phyloP scores from a whole-genome alignment of 1,140 invertebrate genomes.

The Bombus balteatus region DNA sequence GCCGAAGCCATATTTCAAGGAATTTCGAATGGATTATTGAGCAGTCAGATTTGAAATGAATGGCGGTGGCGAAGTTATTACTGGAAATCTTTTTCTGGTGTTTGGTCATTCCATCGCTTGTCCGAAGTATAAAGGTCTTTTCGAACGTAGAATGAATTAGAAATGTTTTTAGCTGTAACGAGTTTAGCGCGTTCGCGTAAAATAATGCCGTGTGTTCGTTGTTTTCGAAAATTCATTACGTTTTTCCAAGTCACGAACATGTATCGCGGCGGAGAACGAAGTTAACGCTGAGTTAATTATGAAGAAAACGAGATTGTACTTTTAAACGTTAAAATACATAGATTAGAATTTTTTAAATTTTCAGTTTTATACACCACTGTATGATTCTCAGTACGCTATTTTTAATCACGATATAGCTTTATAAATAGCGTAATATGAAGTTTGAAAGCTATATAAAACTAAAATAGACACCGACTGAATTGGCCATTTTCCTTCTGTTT shows the following conservation, averaged over 20 bases:
- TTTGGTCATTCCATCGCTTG: background rate
- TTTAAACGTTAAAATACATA: background rate
- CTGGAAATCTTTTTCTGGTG: background rate
- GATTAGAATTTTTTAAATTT: background rate
- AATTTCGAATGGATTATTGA: conserved; percentile 6
- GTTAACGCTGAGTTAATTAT: background rate
- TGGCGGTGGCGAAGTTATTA: background rate
- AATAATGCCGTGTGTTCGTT: too few species aligned
- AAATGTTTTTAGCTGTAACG: too few species aligned
- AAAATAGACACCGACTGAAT: background rate
- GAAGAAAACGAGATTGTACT: too few species aligned
- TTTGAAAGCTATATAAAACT: background rate
- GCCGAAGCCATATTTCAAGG: background rate
- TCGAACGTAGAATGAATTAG: too few species aligned
- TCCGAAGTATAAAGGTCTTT: background rate
- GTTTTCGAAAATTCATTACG: background rate
- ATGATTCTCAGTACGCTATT: too few species aligned
- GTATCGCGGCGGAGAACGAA: background rate
- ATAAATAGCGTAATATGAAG: background rate
- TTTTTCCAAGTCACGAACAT: background rate
- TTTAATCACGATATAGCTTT: background rate
- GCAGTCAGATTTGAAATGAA: background rate
- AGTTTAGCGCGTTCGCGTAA: too few species aligned
- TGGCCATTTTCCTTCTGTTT: background rate
- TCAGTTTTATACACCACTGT: too few species aligned